Percentiles rank a stretch among this genome's conserved stretches.
Evolutionary conservation across 2,797 vertebrate genomes (phyloP).

Genomic region (Hoplostethus mediterraneus): DNA sequence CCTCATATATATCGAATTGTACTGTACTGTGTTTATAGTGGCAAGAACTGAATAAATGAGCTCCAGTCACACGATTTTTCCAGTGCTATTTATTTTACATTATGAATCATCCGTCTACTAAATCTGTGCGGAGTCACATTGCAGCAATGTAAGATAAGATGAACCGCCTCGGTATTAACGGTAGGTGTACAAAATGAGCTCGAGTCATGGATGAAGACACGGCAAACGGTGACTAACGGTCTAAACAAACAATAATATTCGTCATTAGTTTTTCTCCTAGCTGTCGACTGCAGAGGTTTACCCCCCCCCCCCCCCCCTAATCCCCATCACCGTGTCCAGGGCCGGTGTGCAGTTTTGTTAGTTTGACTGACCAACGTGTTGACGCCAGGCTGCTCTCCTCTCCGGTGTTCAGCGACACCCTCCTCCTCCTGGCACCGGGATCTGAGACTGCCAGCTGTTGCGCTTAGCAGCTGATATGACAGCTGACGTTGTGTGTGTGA

Average conservation of each 20-base stretch:
- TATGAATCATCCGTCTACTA: neutral
- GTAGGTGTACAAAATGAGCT: too few species aligned
- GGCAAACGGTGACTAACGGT: neutral
- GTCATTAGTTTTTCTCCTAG: neutral
- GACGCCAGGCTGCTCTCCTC: neutral
- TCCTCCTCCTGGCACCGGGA: too few species aligned
- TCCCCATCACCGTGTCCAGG: neutral
- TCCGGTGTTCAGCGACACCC: neutral
- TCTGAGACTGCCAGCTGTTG: slow-evolving; percentile 4
- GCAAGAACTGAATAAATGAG: too few species aligned
- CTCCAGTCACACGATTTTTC: too few species aligned
- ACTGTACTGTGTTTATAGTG: too few species aligned
- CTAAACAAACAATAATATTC: slow-evolving; percentile 5
- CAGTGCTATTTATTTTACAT: too few species aligned
- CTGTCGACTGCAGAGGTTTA: neutral
- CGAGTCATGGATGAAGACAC: too few species aligned
- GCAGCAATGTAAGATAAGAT: neutral
- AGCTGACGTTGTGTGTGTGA: neutral
- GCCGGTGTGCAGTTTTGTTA: neutral
- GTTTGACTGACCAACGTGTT: neutral
- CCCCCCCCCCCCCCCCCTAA: neutral
- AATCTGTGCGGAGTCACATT: neutral
- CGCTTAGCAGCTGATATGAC: neutral
- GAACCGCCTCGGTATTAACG: neutral
- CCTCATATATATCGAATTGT: too few species aligned